phyloP scores from a whole-genome alignment of 2,113 vertebrate genomes.

The Edolisoma coerulescens region DNA sequence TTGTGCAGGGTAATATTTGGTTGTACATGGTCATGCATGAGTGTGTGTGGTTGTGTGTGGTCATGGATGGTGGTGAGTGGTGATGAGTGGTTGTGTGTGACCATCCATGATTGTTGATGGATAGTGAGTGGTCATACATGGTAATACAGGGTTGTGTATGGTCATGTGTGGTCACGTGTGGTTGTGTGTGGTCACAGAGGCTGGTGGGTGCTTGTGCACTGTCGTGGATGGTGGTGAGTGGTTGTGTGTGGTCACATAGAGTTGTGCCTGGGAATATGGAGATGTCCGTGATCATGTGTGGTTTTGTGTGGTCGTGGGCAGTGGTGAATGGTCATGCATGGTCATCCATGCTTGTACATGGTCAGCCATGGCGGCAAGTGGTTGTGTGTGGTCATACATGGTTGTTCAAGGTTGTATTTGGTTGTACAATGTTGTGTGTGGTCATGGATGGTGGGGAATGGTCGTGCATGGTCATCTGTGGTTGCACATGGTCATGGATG shows the following conservation, averaged over 20 bases:
- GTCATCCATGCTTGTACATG: background rate
- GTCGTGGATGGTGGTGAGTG: background rate
- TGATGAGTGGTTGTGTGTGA: background rate
- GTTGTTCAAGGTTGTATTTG: background rate
- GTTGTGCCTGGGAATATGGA: background rate
- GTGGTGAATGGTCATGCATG: background rate
- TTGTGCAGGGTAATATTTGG: fast-evolving
- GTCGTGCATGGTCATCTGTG: background rate
- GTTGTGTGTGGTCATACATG: background rate
- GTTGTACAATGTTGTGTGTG: background rate
- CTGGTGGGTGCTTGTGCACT: background rate
- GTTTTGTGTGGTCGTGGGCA: background rate
- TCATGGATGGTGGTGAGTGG: no score
- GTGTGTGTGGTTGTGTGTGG: no score
- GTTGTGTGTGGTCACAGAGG: background rate
- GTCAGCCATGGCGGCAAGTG: background rate
- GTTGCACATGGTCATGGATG: no score
- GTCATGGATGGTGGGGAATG: background rate
- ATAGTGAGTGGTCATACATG: no score
- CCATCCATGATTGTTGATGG: no score
- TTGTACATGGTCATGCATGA: fast-evolving
- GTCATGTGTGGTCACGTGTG: background rate
- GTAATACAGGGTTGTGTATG: no score
- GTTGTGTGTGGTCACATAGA: fast-evolving
- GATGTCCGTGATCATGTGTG: background rate